phyloP scores from a whole-genome alignment of 2,113 vertebrate species.

The Anseranas semipalmata region DNA sequence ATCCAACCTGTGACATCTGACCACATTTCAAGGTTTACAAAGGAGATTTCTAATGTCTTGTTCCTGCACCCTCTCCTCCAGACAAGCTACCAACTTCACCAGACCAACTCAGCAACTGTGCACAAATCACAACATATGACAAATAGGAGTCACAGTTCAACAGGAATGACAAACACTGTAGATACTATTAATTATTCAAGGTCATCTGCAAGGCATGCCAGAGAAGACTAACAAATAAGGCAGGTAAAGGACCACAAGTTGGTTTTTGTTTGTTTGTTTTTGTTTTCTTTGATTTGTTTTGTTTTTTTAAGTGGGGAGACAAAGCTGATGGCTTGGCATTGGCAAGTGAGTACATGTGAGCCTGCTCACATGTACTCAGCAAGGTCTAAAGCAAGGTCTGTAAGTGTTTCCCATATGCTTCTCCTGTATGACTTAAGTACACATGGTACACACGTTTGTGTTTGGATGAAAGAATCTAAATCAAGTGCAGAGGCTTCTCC shows the following conservation, averaged over 20 bases:
- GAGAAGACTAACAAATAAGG: neutral
- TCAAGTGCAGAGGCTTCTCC: neutral
- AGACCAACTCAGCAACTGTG: neutral
- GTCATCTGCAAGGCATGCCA: neutral
- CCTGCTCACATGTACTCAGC: neutral
- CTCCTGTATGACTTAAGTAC: neutral
- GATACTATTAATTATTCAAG: neutral
- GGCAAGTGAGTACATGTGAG: neutral
- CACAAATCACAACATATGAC: neutral
- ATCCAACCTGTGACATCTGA: neutral
- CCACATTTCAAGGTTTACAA: neutral
- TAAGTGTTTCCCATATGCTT: neutral
- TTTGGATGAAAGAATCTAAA: neutral
- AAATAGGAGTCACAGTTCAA: neutral
- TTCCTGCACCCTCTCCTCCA: neutral
- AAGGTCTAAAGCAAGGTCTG: neutral
- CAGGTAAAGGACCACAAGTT: neutral
- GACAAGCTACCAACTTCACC: neutral
- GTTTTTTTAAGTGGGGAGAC: neutral
- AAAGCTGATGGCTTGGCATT: neutral
- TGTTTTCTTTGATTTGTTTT: neutral
- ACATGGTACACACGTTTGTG: neutral
- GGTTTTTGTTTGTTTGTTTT: neutral
- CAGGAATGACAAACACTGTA: neutral
- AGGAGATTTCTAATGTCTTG: neutral